Evolutionary conservation across 2,888 invertebrate genomes (phyloP), one percentile per base, ranked within the genome.

Genomic region (Acrobasis consociella): DNA sequence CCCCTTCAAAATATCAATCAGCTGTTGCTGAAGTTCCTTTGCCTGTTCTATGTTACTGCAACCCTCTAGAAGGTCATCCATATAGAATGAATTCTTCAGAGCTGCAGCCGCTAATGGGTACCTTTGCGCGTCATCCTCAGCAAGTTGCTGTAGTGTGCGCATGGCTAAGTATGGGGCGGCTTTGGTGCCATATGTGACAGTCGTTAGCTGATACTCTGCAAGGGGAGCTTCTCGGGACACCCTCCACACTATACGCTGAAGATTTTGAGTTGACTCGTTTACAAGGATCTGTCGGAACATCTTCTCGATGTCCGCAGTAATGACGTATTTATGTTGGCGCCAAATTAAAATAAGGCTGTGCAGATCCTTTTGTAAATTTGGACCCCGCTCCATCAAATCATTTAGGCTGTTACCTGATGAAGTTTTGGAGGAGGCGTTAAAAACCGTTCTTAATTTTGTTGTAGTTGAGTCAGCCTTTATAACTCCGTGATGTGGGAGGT

Each of bases 291-390:
- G 63, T 1, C 69, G 51, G 50, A 67, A 71, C 66, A 69, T 67
- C 50, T 69, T 70, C 37, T 67, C 69, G 0, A 71, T 67, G 49
- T 72, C 69, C 0, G 70, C 69, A 0, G 68, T 69, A 5, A 65
- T 62, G 1, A 62, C 70, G 9, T 63, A 65, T 42, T 63, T 49
- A 52, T 67, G 66, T 9, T 66, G 58, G 38, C 70, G 64, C 69
- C 68, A 69, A 16, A 60, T 65, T 5, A 70, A 8, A 8, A 70
- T 50, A 2, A 68, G 42, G 1, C 39, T 11, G 15, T 64, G 65
- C 1, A 70, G 59, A 37, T 69, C 62, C 10, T 64, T 55, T 53
- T 70, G 69, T 49, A 69, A 51, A 16, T 68, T 70, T 0, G 67
- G 67, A 2, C 69, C 69, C 9, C 62, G 63, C 1, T 62, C 46